Percentiles rank a stretch among this genome's conserved stretches.
Evolutionary conservation across 2,797 vertebrate species (phyloP).

Genomic region (Pseudochirops cupreus): DNA sequence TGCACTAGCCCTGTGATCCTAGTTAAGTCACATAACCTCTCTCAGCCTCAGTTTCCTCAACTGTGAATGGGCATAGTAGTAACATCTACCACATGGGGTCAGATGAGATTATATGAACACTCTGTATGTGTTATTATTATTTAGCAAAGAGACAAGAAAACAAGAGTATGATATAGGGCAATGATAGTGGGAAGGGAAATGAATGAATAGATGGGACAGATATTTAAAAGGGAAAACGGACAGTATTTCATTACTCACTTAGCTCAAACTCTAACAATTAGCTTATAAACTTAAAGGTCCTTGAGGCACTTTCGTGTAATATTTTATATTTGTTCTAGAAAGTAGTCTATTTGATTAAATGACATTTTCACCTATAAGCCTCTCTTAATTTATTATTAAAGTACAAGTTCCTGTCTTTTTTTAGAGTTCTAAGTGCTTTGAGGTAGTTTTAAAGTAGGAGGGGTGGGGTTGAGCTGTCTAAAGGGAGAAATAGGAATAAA

Average conservation of each 20-base stretch:
- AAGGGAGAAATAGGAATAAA: neutral
- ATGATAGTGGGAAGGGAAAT: neutral
- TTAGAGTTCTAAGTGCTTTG: neutral
- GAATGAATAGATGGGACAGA: neutral
- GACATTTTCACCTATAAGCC: neutral
- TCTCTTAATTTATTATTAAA: neutral
- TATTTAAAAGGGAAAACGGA: neutral
- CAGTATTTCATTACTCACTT: neutral
- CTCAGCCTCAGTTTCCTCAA: neutral
- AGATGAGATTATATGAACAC: neutral
- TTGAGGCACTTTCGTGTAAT: neutral
- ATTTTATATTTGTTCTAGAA: neutral
- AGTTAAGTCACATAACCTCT: neutral
- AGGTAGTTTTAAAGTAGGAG: neutral
- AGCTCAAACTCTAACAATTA: neutral
- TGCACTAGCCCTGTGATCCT: neutral
- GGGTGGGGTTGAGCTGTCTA: neutral
- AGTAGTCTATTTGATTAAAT: neutral
- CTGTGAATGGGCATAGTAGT: neutral
- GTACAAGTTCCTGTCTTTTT: neutral
- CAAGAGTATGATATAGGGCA: neutral
- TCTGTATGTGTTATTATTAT: neutral
- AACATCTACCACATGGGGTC: neutral
- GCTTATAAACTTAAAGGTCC: neutral
- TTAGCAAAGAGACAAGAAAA: neutral